A percentile compares a stretch with the other conserved stretches of the same genome.
phyloP scores from a whole-genome alignment of 2,797 vertebrate genomes.

The Anguilla megastoma region DNA sequence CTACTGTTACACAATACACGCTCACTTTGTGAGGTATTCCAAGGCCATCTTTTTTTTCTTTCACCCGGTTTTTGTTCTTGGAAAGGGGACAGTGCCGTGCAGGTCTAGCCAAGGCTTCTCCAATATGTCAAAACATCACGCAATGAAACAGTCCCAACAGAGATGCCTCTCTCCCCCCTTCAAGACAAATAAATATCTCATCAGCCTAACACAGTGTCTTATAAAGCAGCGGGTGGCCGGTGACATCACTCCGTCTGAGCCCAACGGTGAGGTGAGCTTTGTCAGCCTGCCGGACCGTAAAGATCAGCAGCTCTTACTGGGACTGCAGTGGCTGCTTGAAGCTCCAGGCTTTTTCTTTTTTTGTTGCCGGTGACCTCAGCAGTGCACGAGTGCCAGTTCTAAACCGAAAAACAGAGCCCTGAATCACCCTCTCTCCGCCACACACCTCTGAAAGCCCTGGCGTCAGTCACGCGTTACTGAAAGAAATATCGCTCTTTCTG shows the following conservation, averaged over 20 bases:
- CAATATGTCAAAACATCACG: conserved; percentile 44
- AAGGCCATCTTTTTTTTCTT: conserved; percentile 42
- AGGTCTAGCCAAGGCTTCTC: conserved; percentile 35
- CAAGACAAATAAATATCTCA: conserved; percentile 44
- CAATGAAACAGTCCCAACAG: conserved; percentile 36
- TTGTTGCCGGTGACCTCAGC: conserved; percentile 33
- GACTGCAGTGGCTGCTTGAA: not conserved
- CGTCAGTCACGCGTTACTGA: not conserved
- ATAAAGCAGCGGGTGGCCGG: conserved; percentile 43
- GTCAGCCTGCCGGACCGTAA: conserved; percentile 30
- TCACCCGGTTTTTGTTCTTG: conserved; percentile 47
- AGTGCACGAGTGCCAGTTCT: not conserved
- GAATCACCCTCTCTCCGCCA: conserved; percentile 37
- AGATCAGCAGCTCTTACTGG: conserved; percentile 12
- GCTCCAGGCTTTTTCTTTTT: conserved; percentile 14
- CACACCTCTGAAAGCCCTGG: conserved; percentile 1
- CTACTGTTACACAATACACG: conserved; percentile 16
- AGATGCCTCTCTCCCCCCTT: conserved; percentile 38
- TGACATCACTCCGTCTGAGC: conserved; percentile 53
- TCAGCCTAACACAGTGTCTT: conserved; percentile 36
- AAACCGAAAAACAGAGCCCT: not conserved
- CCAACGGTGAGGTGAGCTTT: conserved; percentile 53
- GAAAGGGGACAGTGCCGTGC: conserved; percentile 33
- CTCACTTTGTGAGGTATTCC: conserved; percentile 33
- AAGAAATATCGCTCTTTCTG: not conserved